Evolutionary conservation across 2,113 vertebrate species (phyloP), one percentile per base, ranked within the genome.

Genomic region (Trichomycterus rosablanca): DNA sequence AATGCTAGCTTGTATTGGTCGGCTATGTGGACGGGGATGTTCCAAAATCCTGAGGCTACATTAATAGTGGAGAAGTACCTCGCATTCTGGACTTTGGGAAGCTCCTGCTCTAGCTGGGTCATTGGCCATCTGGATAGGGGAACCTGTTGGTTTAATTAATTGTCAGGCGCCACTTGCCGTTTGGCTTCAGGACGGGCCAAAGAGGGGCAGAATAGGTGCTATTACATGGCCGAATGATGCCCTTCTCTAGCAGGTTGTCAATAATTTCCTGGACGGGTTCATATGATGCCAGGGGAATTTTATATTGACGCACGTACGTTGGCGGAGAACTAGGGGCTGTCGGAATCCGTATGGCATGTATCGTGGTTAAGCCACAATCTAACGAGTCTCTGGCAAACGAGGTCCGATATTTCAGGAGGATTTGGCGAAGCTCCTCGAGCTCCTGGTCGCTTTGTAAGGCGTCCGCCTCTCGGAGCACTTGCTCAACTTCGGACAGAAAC

Each of bases 1-100:
- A 61, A 68, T 0, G 30, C 57, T 30, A 60, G 32, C 2, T 65
- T 40, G 11, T 49, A 43, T 19, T 65, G 52, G 19, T 65, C 32
- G 0, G 23, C 32, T 0, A 10, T 26, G 4, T 43, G 50, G 1
- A 54, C 50, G 3, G 28, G 61, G 2, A 58, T 58, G 3, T 24
- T 58, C 55, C 40, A 58, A 3, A 45, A 58, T 9, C 55, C 26
- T 5, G 24, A 45, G 4, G 40, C 55, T 10, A 58, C 4, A 2
- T 46, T n/a, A 1, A 5, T 6, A 8, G 10, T 11, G 1, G 11
- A 45, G 18, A 1, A 45, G 2, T 10, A 7, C 32, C 2, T 37
- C 4, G 16, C 24, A 3, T 14, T 40, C 14, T 12, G 26, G 23
- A 45, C 23, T 5, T 28, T 48, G 1, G 28, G 18, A 3, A 23